Conservation (phyloP, 2,888 invertebrate genomes). For the Drosophila recens region DNA sequence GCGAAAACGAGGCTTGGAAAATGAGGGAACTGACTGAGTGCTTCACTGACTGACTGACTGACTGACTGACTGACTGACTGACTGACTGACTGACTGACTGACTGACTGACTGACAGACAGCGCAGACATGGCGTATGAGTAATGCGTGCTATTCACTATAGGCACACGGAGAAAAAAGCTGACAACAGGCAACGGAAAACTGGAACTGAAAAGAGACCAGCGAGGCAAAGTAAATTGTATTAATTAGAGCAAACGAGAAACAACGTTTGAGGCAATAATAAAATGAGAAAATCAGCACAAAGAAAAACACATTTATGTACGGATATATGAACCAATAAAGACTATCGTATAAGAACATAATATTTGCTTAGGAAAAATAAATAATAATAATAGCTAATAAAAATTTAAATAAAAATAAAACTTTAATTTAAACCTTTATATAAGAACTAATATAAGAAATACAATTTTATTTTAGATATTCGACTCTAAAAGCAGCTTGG, state of each 20-base stretch:
- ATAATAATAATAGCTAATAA: too few species aligned
- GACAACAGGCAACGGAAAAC: conserved; percentile 5
- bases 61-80: too few species aligned
- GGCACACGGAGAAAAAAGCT: not conserved
- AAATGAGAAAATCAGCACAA: conserved; percentile 33
- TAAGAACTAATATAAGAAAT: not conserved
- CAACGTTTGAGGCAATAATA: conserved; percentile 61
- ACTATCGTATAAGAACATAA: too few species aligned
- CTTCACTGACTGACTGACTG: conserved; percentile 37
- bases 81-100: too few species aligned
- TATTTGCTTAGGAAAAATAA: too few species aligned
- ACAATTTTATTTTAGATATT: not conserved
- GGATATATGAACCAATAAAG: not conserved
- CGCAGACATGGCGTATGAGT: conserved; percentile 56
- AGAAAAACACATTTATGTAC: not conserved
- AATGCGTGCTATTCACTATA: conserved; percentile 42
- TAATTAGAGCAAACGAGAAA: conserved; percentile 66
- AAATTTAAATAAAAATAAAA: not conserved
- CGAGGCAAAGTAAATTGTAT: conserved; percentile 32
- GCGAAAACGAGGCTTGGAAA: conserved; percentile 35
- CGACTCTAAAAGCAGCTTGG: not conserved
- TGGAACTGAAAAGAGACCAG: conserved; percentile 3
- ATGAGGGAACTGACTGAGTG: conserved; percentile 50
- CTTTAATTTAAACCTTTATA: not conserved
- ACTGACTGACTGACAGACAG: conserved; percentile 40